A percentile compares a stretch with the other conserved stretches of the same genome.
These are phyloP conservation scores for Cremastobaeus sp. DNA, from an alignment of 2,888 invertebrate genomes.

Conservation along the genomic window DNA sequence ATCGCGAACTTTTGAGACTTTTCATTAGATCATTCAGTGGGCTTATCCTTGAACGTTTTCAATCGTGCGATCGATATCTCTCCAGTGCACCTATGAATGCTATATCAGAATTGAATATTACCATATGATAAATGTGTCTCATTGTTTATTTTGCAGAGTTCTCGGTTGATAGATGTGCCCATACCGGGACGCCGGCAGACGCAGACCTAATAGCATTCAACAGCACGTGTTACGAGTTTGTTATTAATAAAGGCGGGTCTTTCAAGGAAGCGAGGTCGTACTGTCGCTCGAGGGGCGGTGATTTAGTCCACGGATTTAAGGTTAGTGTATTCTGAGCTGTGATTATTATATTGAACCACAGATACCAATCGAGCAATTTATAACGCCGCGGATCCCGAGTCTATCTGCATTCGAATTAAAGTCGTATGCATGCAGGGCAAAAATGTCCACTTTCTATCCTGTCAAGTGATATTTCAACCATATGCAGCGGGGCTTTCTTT, in stretches of 20 bases:
- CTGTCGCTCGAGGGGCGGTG: slow-evolving; percentile 86
- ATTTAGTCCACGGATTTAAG: slow-evolving; percentile 85
- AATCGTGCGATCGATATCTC: slow-evolving; percentile 3
- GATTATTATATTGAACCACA: slow-evolving; percentile 3
- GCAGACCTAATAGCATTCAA: slow-evolving; percentile 90
- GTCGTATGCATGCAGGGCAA: too few relatives aligned
- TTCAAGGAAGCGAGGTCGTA: slow-evolving; percentile 89
- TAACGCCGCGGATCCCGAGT: too few relatives aligned
- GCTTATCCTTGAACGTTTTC: not conserved
- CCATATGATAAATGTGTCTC: slow-evolving; percentile 7
- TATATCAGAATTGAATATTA: slow-evolving; percentile 3
- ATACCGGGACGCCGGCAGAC: slow-evolving; percentile 86
- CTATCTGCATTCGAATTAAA: too few relatives aligned
- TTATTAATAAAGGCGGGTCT: slow-evolving; percentile 88
- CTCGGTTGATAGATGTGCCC: slow-evolving; percentile 90
- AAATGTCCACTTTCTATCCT: too few relatives aligned
- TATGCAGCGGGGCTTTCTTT: too few relatives aligned
- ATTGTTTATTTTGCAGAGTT: slow-evolving; percentile 82
- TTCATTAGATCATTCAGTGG: not conserved
- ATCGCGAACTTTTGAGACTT: not conserved
- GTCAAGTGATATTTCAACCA: too few relatives aligned
- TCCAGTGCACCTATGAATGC: too few relatives aligned
- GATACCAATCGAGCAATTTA: slow-evolving; percentile 13
- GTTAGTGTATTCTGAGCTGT: slow-evolving; percentile 68
- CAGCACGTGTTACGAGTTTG: slow-evolving; percentile 93